phyloP scores from a whole-genome alignment of 2,888 invertebrate species.

The Mechanitis mazaeus region DNA sequence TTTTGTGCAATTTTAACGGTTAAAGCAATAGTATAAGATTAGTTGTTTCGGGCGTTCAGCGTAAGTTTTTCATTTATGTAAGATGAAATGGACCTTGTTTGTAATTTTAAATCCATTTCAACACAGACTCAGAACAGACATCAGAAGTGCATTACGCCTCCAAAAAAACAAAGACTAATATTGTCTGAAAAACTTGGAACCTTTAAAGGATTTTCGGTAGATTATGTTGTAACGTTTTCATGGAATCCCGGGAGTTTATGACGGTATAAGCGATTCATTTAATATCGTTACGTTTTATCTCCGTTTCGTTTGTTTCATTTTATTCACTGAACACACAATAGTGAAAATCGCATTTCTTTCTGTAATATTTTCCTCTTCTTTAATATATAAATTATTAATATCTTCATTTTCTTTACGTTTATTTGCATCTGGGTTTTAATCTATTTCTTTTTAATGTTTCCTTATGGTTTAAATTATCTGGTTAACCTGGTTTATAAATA shows the following conservation, averaged over 20 bases:
- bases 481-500: too few relatives aligned
- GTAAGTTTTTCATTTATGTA: too few relatives aligned
- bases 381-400: neutral
- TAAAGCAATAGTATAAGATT: too few relatives aligned
- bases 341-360: conserved; percentile 10
- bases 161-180: neutral
- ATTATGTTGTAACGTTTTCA: conserved; percentile 15
- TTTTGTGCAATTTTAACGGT: too few relatives aligned
- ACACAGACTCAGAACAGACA: neutral
- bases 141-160: neutral
- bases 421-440: neutral
- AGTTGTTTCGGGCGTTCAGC: too few relatives aligned
- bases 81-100: too few relatives aligned
- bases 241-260: conserved; percentile 15
- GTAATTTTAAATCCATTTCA: too few relatives aligned
- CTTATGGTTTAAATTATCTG: too few relatives aligned
- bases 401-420: too few relatives aligned
- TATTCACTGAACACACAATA: conserved; percentile 10
- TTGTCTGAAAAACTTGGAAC: conserved; percentile 13
- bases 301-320: conserved; percentile 9
- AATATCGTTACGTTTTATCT: conserved; percentile 13
- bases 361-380: neutral
- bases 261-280: conserved; percentile 11
- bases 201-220: conserved; percentile 14
- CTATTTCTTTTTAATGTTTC: neutral